phyloP scores from a whole-genome alignment of 2,113 vertebrate species.

The Nasalis larvatus region DNA sequence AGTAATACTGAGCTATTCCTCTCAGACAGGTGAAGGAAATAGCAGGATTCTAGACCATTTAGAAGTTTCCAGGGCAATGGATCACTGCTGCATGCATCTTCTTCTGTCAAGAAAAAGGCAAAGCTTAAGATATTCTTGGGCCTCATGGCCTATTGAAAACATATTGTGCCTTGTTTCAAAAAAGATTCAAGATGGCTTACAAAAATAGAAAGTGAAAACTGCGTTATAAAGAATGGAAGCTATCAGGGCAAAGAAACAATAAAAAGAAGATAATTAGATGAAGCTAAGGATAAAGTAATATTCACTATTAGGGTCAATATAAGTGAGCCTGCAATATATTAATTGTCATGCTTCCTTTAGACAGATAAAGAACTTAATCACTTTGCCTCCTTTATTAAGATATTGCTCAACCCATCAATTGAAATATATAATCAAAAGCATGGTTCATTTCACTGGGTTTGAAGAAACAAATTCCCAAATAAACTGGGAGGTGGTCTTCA shows the following conservation, averaged over 20 bases:
- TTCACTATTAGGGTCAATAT: not conserved
- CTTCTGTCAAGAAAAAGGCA: not conserved
- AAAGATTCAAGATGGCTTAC: conserved; percentile 10
- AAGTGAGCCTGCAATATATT: not conserved
- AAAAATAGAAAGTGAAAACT: conserved; percentile 9
- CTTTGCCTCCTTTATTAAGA: not conserved
- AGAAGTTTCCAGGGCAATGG: not conserved
- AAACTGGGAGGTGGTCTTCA: not conserved
- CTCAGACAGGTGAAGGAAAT: not conserved
- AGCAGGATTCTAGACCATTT: not conserved
- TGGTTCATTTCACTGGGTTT: not conserved
- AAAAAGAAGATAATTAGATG: not conserved
- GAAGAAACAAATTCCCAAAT: not conserved
- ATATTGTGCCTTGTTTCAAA: not conserved
- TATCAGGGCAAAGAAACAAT: not conserved
- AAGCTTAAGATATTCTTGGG: not conserved
- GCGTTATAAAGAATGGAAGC: not conserved
- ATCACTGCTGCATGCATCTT: not conserved
- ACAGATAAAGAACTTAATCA: not conserved
- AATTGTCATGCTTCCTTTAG: not conserved
- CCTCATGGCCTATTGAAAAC: not conserved
- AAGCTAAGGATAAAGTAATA: not conserved
- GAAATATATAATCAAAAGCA: not conserved
- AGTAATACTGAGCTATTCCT: not conserved
- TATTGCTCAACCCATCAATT: not conserved